A percentile compares a stretch with the other conserved stretches of the same genome.
These are phyloP conservation scores for Pycnonotus jocosus DNA, from an alignment of 2,113 vertebrate genomes.

Conservation along the genomic window DNA sequence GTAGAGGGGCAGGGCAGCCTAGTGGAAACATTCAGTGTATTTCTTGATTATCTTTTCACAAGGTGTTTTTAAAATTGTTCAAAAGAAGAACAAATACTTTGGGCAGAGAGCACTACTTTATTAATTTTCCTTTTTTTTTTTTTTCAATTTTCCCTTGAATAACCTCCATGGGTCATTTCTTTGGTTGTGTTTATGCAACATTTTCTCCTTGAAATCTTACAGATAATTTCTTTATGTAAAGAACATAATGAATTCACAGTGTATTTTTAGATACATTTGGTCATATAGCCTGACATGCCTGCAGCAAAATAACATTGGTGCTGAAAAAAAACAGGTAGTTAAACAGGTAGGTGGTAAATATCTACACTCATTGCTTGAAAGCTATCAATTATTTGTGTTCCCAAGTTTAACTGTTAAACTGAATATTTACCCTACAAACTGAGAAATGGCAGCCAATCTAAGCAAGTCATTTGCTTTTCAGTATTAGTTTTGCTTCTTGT, in stretches of 20 bases:
- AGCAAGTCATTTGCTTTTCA: neutral
- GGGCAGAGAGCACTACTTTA: neutral
- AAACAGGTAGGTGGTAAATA: neutral
- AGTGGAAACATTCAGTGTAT: neutral
- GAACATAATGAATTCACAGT: neutral
- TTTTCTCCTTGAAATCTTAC: neutral
- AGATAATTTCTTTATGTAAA: neutral
- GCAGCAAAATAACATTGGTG: neutral
- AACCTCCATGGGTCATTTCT: neutral
- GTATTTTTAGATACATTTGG: neutral
- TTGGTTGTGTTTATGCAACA: neutral
- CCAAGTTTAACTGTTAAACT: neutral
- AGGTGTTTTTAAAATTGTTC: neutral
- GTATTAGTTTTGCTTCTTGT: slow-evolving; percentile 4
- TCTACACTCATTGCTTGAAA: neutral
- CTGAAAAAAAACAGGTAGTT: neutral
- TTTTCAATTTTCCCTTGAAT: neutral
- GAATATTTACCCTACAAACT: slow-evolving; percentile 19
- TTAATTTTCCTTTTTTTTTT: neutral
- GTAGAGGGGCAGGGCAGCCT: neutral
- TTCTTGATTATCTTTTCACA: neutral
- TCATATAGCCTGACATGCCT: neutral
- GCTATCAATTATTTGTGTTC: neutral
- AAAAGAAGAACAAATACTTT: neutral
- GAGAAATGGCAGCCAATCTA: neutral